These are phyloP conservation scores for Melanotaenia parkinsoni DNA, from an alignment of 2,797 vertebrate genomes.

Conservation along the genomic window DNA sequence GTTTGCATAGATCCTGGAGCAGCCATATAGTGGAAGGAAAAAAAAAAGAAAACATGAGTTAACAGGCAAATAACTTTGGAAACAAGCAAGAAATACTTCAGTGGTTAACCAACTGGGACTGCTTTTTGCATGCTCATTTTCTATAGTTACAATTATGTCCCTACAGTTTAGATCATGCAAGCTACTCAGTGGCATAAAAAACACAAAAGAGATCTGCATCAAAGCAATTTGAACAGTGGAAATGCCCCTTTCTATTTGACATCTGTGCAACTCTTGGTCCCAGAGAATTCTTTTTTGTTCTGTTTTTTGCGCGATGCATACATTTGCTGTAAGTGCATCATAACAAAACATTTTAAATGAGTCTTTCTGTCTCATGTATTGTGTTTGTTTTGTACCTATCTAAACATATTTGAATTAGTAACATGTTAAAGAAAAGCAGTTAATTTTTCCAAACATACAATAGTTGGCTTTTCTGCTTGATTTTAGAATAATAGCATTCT, in stretches of 20 bases:
- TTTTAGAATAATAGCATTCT: neutral
- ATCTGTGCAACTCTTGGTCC: neutral
- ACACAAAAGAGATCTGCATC: conserved; percentile 12
- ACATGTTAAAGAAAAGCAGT: neutral
- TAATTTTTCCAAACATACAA: neutral
- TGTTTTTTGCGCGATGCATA: neutral
- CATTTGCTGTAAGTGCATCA: neutral
- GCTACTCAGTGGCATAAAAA: conserved; percentile 6
- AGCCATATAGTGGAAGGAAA: conserved; percentile 9
- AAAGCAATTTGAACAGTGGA: neutral
- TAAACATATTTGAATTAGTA: neutral
- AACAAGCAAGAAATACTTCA: neutral
- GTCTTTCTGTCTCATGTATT: neutral
- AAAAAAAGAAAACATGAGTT: conserved; percentile 11
- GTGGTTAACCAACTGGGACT: conserved; percentile 2
- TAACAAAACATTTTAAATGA: neutral
- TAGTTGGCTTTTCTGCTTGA: neutral
- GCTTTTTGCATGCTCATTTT: conserved; percentile 10
- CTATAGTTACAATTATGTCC: neutral
- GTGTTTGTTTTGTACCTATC: neutral
- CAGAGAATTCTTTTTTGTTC: neutral
- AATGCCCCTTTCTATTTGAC: neutral
- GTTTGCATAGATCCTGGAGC: conserved; percentile 7
- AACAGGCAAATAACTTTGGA: neutral
- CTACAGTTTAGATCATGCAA: neutral